Conservation (phyloP, 2,113 vertebrate species). For the Sula dactylatra region DNA sequence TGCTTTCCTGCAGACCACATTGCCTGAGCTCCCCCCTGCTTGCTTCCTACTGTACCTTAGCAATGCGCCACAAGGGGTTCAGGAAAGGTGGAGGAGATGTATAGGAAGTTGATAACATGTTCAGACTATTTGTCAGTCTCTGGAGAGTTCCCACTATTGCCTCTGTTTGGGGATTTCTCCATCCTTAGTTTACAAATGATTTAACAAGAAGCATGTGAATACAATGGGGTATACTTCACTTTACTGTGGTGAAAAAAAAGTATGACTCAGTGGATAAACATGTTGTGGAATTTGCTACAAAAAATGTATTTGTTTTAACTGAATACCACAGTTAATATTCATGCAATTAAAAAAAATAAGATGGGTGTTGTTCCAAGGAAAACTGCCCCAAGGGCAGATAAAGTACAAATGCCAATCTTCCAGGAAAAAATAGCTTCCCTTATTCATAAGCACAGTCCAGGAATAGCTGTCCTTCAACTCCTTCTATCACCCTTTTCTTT, state of each 20-base stretch:
- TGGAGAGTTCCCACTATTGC: slow-evolving; percentile 29
- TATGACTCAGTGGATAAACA: slow-evolving; percentile 35
- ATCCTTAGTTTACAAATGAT: slow-evolving; percentile 23
- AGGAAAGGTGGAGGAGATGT: slow-evolving; percentile 43
- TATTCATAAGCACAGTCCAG: slow-evolving; percentile 4
- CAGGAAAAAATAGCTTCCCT: slow-evolving; percentile 46
- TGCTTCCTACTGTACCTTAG: neutral
- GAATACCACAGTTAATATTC: slow-evolving; percentile 69
- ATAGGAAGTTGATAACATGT: slow-evolving; percentile 48
- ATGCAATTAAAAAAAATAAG: slow-evolving; percentile 22
- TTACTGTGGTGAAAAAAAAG: neutral
- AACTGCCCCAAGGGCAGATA: slow-evolving; percentile 44
- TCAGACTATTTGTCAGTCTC: slow-evolving; percentile 28
- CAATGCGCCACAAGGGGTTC: neutral
- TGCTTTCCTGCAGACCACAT: neutral
- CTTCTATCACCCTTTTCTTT: slow-evolving; percentile 8
- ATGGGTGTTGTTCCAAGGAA: slow-evolving; percentile 52
- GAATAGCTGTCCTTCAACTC: slow-evolving; percentile 50
- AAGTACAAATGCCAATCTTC: slow-evolving; percentile 16
- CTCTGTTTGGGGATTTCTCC: slow-evolving; percentile 23
- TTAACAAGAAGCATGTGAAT: slow-evolving; percentile 37
- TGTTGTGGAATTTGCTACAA: slow-evolving; percentile 51
- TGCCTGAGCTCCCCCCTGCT: neutral
- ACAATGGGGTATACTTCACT: slow-evolving; percentile 20
- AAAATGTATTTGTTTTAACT: slow-evolving; percentile 45